Base-by-base conservation (phyloP, 1,140 invertebrate species). In the Zaprionus taronus region DNA sequence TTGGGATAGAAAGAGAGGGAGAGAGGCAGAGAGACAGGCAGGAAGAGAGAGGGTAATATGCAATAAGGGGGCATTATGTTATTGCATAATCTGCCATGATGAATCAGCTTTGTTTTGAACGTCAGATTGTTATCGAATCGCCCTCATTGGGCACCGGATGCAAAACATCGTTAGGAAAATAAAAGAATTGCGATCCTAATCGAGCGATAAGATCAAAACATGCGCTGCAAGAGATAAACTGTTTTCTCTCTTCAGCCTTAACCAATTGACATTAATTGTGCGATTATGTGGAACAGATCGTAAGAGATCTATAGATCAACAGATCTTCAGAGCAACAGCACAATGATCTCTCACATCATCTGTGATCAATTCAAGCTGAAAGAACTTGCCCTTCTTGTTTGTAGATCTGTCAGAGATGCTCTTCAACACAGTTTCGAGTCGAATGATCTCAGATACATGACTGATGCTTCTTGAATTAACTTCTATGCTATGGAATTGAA, bases 221-320 rank as follows among this genome's bases (percentile, higher is more conserved):
- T 47, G n/a, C n/a, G 15, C 55, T 15, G 26, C 38, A n/a, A n/a
- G 38, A 41, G 38, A 41, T 41, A n/a, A 41, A 6, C 15, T 47
- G 9, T 9, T 17, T 17, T 7, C 41, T 47, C n/a, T 47, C 41
- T 17, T 17, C 41, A 71, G 34, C n/a, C 17, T 24, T 51, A 38
- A 65, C 68, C 67, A 86, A 86, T 86, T 83, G 86, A 89, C 71
- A 78, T 70, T 83, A 89, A 86, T 86, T 86, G 83, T 66, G 66
- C 73, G 78, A 86, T 83, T 83, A 78, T 80, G 66, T 65, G 72
- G 12, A 14, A 22, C 41, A n/a, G 51, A 66, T 64, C 49, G 64
- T 26, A 44, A 9, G 6, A 22, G 36, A 55, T 58, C 44, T 71
- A 22, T 15, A 71, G 58, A 75, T 63, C 38, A 41, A 71, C 41